Conservation (phyloP, 2,888 invertebrate genomes). For the Oligia latruncula region DNA sequence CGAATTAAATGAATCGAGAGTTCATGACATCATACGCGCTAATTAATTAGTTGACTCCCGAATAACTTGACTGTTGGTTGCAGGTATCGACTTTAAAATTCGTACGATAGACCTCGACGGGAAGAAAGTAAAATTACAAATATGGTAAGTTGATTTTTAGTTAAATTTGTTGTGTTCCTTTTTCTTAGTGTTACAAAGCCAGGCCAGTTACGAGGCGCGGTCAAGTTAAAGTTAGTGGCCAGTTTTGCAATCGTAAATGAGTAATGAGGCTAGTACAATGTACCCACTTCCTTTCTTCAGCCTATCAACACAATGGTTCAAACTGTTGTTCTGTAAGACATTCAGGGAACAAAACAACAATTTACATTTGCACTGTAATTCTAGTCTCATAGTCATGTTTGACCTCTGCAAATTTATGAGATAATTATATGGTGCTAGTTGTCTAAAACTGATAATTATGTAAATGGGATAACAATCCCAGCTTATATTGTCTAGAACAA, state of each 20-base stretch:
- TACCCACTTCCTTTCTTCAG: conserved; percentile 65
- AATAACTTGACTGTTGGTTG: conserved; percentile 80
- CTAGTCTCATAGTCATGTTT: conserved; percentile 36
- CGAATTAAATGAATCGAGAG: conserved; percentile 81
- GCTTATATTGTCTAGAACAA: conserved; percentile 3
- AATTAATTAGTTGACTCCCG: conserved; percentile 85
- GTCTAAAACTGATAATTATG: conserved; percentile 14
- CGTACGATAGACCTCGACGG: conserved; percentile 99
- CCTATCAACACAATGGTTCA: conserved; percentile 55
- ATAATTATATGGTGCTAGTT: conserved; percentile 11
- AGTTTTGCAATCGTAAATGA: conserved; percentile 58
- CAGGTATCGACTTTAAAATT: conserved; percentile 99
- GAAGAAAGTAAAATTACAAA: conserved; percentile 99
- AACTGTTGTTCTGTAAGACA: conserved; percentile 56
- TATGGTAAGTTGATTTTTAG: conserved; percentile 93
- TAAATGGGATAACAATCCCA: conserved; percentile 9
- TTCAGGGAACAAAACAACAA: conserved; percentile 60
- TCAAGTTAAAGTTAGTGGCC: conserved; percentile 30
- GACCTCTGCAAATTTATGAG: conserved; percentile 32
- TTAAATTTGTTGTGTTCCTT: conserved; percentile 28
- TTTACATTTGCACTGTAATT: conserved; percentile 58
- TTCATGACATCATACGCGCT: conserved; percentile 88
- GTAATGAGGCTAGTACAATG: conserved; percentile 58
- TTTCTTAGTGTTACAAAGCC: conserved; percentile 18
- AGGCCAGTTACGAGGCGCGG: conserved; percentile 48